Conservation (phyloP, 53 echinoderm and acorn worm genomes). For the Arbacia lixula region DNA sequence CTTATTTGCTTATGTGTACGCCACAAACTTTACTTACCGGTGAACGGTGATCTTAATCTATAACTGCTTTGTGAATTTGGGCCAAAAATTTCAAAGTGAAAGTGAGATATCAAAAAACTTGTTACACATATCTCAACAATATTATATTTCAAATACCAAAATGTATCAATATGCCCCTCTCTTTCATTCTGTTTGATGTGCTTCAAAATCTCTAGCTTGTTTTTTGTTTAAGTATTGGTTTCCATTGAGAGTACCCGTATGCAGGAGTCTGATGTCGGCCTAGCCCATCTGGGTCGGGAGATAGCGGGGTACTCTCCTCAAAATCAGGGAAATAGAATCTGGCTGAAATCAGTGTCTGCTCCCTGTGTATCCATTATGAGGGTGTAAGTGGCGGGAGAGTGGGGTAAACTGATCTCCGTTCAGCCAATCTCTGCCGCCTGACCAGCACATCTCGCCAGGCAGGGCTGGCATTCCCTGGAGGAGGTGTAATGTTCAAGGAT, state of each 20-base stretch:
- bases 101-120: too few species aligned
- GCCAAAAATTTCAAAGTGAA: too few species aligned
- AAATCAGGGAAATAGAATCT: conserved; percentile 24
- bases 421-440: not conserved
- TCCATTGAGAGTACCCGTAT: conserved; percentile 3
- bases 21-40: too few species aligned
- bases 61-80: too few species aligned
- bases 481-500: conserved; percentile 28
- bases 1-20: too few species aligned
- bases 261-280: not conserved
- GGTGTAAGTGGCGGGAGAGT: conserved; percentile 16
- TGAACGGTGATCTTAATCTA: too few species aligned
- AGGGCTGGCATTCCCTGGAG: conserved; percentile 27
- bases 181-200: too few species aligned
- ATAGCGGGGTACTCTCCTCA: conserved; percentile 26
- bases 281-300: conserved; percentile 9
- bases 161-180: too few species aligned
- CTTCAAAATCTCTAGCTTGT: too few species aligned
- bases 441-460: not conserved
- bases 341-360: conserved; percentile 27
- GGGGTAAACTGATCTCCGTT: conserved; percentile 2
- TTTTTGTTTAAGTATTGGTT: too few species aligned
- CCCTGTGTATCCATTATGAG: conserved; percentile 12
- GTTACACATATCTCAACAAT: too few species aligned
- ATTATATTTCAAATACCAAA: too few species aligned